phyloP scores from a whole-genome alignment of 2,888 invertebrate species.

The Altica lythri region DNA sequence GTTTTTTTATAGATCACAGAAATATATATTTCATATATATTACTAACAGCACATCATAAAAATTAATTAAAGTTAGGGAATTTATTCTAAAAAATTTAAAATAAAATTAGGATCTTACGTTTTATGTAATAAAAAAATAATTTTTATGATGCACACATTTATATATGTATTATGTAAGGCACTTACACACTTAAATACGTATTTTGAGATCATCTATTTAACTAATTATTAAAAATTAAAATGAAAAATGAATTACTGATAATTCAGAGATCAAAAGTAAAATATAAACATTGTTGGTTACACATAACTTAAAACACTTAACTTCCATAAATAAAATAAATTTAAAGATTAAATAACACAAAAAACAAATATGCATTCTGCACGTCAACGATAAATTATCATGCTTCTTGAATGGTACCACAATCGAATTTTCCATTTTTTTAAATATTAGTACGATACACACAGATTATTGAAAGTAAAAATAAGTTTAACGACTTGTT shows the following conservation, averaged over 20 bases:
- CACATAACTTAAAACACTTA: constrained; percentile 19
- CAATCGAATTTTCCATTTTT: no score
- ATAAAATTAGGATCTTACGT: neutral
- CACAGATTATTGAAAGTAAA: no score
- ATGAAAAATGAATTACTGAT: constrained; percentile 13
- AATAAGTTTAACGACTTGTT: no score
- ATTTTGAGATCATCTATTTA: constrained; percentile 27
- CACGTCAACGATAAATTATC: constrained; percentile 20
- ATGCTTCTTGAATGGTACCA: neutral
- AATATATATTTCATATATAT: constrained; percentile 24
- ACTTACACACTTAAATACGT: constrained; percentile 9
- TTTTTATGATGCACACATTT: constrained; percentile 7
- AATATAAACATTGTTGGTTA: constrained; percentile 11
- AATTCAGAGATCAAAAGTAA: constrained; percentile 21
- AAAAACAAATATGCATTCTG: constrained; percentile 26
- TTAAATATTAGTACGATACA: no score
- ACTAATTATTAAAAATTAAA: constrained; percentile 9
- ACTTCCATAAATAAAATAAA: constrained; percentile 41
- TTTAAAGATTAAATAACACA: constrained; percentile 36
- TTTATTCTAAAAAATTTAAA: constrained; percentile 5
- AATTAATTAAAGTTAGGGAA: constrained; percentile 14
- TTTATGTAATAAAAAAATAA: neutral
- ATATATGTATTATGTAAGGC: constrained; percentile 9
- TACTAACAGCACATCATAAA: constrained; percentile 24
- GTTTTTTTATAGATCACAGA: constrained; percentile 38